A percentile compares a stretch with the other conserved stretches of the same genome.
phyloP scores from a whole-genome alignment of 1,140 invertebrate genomes.

The Drosophila nannoptera region DNA sequence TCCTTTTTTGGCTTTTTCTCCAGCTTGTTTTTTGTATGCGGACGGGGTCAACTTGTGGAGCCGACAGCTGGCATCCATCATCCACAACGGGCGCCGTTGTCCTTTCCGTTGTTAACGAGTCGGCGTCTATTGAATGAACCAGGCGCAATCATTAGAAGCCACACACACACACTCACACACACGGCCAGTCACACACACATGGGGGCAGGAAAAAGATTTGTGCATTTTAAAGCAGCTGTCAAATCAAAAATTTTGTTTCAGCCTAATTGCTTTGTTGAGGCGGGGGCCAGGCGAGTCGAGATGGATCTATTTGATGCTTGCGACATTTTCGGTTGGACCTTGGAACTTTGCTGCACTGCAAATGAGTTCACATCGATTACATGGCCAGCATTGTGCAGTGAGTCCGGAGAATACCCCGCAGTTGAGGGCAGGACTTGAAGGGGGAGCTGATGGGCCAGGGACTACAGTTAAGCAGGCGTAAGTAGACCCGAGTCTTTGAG shows the following conservation, averaged over 20 bases:
- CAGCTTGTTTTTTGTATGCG: not conserved
- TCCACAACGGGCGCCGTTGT: not conserved
- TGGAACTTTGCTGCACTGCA: too few relatives aligned
- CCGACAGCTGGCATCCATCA: conserved; percentile 32
- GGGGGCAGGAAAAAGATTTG: not conserved
- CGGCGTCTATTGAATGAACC: conserved; percentile 34
- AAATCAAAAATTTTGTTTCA: conserved; percentile 19
- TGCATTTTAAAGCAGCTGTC: conserved; percentile 9
- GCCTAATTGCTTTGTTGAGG: conserved; percentile 22
- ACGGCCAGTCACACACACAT: too few relatives aligned
- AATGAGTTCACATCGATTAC: too few relatives aligned
- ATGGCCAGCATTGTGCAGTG: too few relatives aligned
- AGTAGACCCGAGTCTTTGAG: too few relatives aligned
- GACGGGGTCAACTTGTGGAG: conserved; percentile 16
- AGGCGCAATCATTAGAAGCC: conserved; percentile 3
- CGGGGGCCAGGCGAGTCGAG: too few relatives aligned
- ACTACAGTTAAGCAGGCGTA: too few relatives aligned
- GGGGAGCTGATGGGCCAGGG: too few relatives aligned
- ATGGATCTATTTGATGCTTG: too few relatives aligned
- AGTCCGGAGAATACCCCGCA: too few relatives aligned
- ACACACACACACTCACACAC: too few relatives aligned
- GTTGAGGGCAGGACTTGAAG: too few relatives aligned
- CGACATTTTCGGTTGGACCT: not conserved
- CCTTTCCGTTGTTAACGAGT: conserved; percentile 17
- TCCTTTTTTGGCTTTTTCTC: not conserved